Evolutionary conservation across 2,113 vertebrate genomes (phyloP).

Genomic region (Eonycteris spelaea): DNA sequence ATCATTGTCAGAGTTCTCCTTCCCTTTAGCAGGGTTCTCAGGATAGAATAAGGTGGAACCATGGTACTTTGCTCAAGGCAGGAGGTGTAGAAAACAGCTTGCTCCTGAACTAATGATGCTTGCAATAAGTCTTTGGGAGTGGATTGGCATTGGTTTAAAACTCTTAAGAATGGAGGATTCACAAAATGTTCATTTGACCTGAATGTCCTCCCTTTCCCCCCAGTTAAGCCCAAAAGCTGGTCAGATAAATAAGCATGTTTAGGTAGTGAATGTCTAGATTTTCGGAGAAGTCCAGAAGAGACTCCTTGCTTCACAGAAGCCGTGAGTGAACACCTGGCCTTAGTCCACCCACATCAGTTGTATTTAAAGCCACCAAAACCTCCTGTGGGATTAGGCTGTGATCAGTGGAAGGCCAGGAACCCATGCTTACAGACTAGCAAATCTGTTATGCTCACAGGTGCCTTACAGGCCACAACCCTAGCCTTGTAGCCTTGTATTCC

Average conservation of each 20-base stretch:
- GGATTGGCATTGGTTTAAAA: background rate
- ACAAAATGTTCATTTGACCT: background rate
- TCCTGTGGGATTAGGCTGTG: background rate
- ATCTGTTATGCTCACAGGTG: slow-evolving; percentile 29
- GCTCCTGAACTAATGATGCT: background rate
- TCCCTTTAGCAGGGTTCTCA: background rate
- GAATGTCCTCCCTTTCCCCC: background rate
- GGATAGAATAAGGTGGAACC: background rate
- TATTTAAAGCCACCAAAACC: background rate
- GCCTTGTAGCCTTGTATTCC: slow-evolving; percentile 36
- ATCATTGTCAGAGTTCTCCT: background rate
- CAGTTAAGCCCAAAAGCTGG: background rate
- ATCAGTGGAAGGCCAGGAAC: background rate
- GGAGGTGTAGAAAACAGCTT: background rate
- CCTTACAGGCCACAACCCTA: background rate
- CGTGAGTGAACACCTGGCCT: background rate
- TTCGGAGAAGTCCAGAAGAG: background rate
- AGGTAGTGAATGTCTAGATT: background rate
- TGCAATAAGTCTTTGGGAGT: background rate
- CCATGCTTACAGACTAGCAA: background rate
- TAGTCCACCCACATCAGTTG: background rate
- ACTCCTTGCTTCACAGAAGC: background rate
- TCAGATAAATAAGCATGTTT: background rate
- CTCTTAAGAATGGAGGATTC: background rate
- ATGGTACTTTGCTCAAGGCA: background rate